Conservation (phyloP, 2,888 invertebrate species). For the Trissolcus brochymenae region DNA sequence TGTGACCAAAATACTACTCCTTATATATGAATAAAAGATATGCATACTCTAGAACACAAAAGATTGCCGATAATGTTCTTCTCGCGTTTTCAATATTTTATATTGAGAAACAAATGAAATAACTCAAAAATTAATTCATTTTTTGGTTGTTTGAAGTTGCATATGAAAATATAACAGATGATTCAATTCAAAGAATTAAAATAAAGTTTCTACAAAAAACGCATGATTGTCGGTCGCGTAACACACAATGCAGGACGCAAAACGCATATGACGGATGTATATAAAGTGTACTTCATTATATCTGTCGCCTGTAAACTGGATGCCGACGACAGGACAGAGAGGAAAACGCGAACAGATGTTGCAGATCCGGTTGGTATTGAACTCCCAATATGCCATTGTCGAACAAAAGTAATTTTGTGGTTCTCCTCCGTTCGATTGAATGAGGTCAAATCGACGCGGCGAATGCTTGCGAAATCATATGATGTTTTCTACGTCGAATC, state of each 20-base stretch:
- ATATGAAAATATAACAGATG: too few relatives aligned
- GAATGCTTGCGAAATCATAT: slow-evolving; percentile 65
- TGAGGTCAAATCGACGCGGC: slow-evolving; percentile 66
- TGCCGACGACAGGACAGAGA: slow-evolving; percentile 60
- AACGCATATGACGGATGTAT: slow-evolving; percentile 54
- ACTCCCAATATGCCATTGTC: slow-evolving; percentile 64
- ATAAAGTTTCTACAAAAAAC: too few relatives aligned
- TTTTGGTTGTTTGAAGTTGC: too few relatives aligned
- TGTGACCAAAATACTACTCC: slow-evolving; percentile 19
- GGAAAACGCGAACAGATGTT: slow-evolving; percentile 70
- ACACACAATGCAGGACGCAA: slow-evolving; percentile 24
- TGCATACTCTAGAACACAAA: slow-evolving; percentile 11
- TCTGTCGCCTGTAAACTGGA: slow-evolving; percentile 64
- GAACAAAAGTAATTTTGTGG: slow-evolving; percentile 67
- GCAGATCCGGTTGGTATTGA: slow-evolving; percentile 65
- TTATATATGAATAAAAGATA: slow-evolving; percentile 51
- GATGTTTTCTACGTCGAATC: slow-evolving; percentile 37
- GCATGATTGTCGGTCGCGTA: slow-evolving; percentile 12
- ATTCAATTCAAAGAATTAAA: too few relatives aligned
- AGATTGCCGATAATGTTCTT: too few relatives aligned
- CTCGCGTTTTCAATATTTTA: too few relatives aligned
- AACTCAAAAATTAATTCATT: too few relatives aligned
- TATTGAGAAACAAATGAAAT: too few relatives aligned
- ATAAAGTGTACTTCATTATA: slow-evolving; percentile 60
- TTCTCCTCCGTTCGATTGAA: slow-evolving; percentile 65